Evolutionary conservation across 2,888 invertebrate genomes (phyloP), one percentile per base, ranked within the genome.

Genomic region (Metacarcinus magister): DNA sequence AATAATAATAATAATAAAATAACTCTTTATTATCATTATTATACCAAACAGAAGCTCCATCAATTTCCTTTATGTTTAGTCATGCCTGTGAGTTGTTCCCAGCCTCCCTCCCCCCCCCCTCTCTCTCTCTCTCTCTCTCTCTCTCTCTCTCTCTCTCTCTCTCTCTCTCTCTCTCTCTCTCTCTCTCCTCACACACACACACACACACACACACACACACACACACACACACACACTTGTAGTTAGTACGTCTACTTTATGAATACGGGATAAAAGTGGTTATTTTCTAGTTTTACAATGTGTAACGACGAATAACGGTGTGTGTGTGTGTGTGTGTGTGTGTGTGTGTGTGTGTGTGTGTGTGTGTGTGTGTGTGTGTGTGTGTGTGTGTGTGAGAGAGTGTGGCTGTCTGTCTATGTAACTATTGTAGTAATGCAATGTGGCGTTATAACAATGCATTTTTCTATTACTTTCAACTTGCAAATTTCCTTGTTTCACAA

Each of bases 181-280:
- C 67, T 67, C 67, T 67, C 67, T 67, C 67, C 67, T 19, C 67
- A 16, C 67, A 4, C 67, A 16, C 67, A 4, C 67, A 16, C 67
- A 4, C 82, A 28, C 82, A 7, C 82, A 28, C 82, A 39, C 90
- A 90, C 39, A 39, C 90, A 90, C 90, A 39, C 90, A 90, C 32
- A 39, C 90, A 90, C 90, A 39, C 90, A 90, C 90, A 39, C 90
- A 90, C 46, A 48, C 93, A 93, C 93, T 16, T 8, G 23, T 43
- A 13, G 23, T 10, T 16, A 39, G 90, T 44, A 89, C 44, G 32
- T 82, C 32, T 82, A 32, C 82, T 32, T 67, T 67, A 67, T 82
- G 82, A 82, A 82, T 82, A 28, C 7, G 32, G 82, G 82, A 82
- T 82, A 32, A 82, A 82, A 82, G 82, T 82, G 32, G 32, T 82